phyloP scores from a whole-genome alignment of 2,888 invertebrate species.

The Amblyjoppa proteus region DNA sequence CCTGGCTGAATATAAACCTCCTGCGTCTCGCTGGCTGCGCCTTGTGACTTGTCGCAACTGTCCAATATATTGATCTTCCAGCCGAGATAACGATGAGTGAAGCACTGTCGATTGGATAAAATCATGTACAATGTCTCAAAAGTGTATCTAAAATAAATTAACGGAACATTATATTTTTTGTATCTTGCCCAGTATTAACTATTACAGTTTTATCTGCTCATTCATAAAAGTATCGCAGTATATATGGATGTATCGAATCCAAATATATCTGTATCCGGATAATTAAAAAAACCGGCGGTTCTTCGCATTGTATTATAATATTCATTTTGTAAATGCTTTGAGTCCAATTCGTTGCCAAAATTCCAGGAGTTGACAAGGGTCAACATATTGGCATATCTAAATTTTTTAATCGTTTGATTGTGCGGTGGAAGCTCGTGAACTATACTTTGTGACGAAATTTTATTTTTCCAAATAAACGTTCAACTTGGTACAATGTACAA shows the following conservation, averaged over 20 bases:
- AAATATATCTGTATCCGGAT: neutral
- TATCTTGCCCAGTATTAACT: neutral
- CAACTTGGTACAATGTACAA: too few relatives aligned
- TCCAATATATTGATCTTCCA: constrained; percentile 98
- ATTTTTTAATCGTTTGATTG: too few relatives aligned
- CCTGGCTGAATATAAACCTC: constrained; percentile 86
- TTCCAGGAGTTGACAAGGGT: neutral
- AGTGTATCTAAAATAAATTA: neutral
- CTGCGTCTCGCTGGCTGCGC: constrained; percentile 87
- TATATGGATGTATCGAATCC: too few relatives aligned
- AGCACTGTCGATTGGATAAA: constrained; percentile 88
- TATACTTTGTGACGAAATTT: too few relatives aligned
- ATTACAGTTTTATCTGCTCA: neutral
- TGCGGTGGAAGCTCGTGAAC: too few relatives aligned
- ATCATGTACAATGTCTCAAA: neutral
- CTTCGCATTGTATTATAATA: neutral
- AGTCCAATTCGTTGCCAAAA: neutral
- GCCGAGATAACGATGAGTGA: constrained; percentile 96
- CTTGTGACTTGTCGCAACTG: constrained; percentile 88
- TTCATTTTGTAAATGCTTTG: neutral
- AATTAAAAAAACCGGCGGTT: neutral
- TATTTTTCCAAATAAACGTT: too few relatives aligned
- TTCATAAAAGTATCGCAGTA: too few relatives aligned
- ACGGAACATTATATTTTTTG: neutral
- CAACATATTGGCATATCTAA: neutral